Base-by-base conservation (phyloP, 2,113 vertebrate species). In the Pao palembangensis region DNA sequence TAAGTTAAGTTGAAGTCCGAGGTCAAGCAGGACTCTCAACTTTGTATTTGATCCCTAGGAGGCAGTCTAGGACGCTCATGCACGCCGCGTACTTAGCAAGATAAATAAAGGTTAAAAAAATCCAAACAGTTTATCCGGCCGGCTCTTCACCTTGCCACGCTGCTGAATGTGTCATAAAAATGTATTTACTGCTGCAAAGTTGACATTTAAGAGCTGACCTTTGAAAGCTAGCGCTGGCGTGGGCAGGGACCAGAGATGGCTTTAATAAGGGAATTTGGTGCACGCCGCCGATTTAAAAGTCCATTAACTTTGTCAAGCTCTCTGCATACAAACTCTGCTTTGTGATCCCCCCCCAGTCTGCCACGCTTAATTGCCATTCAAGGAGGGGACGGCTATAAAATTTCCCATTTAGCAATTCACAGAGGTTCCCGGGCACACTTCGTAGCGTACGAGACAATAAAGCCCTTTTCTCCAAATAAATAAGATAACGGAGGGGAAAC, bases 171-270 rank as follows among this genome's bases (percentile, higher is more conserved):
- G 62, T 87, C 81, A 85, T 83, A 81, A 87, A 84, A 77, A 76
- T 70, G 73, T 89, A 80, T 89, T 90, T 88, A 83, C 82, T 58
- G 55, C 68, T 76, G 58, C 72, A 73, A 61, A 85, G 84, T 88
- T 91, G 89, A 90, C 88, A 90, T 89, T 90, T 90, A 69, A 87
- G 79, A 75, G 69, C 66, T 90, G 89, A 90, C 89, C 89, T 91
- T 91, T 91, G 83, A 67, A 87, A 82, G 85, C 82, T 85, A 88
- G 84, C 52, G 72, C 76, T 72, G 49, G 65, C 46, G 69, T 75
- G 80, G 75, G 74, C 78, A 59, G 80, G 73, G 82, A 78, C 80
- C 67, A 61, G 69, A 78, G 82, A 87, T 62, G 75, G 82, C 85
- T 84, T 89, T 90, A 90, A 90, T 87, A 85, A 87, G 85, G 84